Evolutionary conservation across 2,113 vertebrate genomes (phyloP).

Genomic region (Atrichornis clamosus): DNA sequence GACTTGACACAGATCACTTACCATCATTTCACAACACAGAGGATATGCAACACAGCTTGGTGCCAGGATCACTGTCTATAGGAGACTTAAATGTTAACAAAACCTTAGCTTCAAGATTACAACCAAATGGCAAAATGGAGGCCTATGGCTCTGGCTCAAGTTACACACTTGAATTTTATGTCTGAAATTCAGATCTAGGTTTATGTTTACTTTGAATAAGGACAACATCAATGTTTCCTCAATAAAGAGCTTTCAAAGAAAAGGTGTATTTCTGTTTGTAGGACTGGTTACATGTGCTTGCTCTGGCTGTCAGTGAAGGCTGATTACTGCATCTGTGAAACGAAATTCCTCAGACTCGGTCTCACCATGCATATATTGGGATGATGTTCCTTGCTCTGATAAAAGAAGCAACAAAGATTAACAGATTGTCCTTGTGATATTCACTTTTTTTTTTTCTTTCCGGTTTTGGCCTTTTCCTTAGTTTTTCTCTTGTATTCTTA

Average conservation of each 20-base stretch:
- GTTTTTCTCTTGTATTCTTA: background rate
- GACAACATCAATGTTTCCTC: background rate
- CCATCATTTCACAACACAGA: background rate
- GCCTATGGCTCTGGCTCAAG: background rate
- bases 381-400: background rate
- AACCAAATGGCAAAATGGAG: background rate
- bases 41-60: background rate
- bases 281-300: background rate
- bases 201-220: background rate
- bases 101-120: background rate
- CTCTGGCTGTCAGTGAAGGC: background rate
- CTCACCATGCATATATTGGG: background rate
- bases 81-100: background rate
- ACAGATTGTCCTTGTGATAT: background rate
- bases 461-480: background rate
- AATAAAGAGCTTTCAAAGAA: background rate
- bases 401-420: background rate
- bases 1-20: background rate
- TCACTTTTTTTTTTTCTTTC: background rate
- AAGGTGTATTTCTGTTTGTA: background rate
- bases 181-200: background rate
- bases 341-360: background rate
- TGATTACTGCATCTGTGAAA: background rate
- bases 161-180: background rate
- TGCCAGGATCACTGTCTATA: background rate